Evolutionary conservation across 1,140 invertebrate genomes (phyloP), one percentile per base, ranked within the genome.

Genomic region (Hyles euphorbiae): DNA sequence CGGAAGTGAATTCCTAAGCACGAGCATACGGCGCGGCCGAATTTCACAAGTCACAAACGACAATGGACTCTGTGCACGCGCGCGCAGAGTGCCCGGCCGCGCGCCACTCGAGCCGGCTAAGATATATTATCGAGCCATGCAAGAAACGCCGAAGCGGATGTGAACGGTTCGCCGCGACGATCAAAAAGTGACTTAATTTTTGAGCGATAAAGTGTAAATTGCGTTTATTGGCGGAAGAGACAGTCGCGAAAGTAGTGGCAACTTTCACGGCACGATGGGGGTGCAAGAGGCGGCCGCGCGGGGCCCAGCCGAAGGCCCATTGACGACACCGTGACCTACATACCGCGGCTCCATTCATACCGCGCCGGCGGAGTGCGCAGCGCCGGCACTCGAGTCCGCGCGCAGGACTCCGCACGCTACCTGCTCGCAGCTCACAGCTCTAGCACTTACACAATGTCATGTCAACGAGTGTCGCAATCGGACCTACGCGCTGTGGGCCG

Each of bases 1-100:
- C 86, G 86, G 86, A 87, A 88, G 81, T 86, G 83, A 88, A 88
- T 88, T 87, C 86, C 86, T 87, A 81, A 87, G 83, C 78, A 73
- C 70, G 80, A 82, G 82, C 82, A 87, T 88, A 88, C 81, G 63
- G 83, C 78, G 73, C 83, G 74, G 72, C 72, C 76, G 67, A 83
- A 79, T 74, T 81, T 72, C 56, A 40, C 63, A 45, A 34, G 11
- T 40, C 5, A 22, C 69, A 53, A 48, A 49, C 72, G 52, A 81
- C 68, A 70, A 44, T 51, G 51, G 63, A 78, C 78, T 69, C 56
- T 81, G 75, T 56, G 22, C 3, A 22, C 6, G 43, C 3, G 22
- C n/a, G 40, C 33, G 51, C 71, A 83, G 67, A 75, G 76, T 65
- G 54, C 2, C 8, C 36, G 36, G 8, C 5, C 8, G 8, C 8